A percentile compares a stretch with the other conserved stretches of the same genome.
phyloP scores from a whole-genome alignment of 2,797 vertebrate species.

The Lepus oiostolus region DNA sequence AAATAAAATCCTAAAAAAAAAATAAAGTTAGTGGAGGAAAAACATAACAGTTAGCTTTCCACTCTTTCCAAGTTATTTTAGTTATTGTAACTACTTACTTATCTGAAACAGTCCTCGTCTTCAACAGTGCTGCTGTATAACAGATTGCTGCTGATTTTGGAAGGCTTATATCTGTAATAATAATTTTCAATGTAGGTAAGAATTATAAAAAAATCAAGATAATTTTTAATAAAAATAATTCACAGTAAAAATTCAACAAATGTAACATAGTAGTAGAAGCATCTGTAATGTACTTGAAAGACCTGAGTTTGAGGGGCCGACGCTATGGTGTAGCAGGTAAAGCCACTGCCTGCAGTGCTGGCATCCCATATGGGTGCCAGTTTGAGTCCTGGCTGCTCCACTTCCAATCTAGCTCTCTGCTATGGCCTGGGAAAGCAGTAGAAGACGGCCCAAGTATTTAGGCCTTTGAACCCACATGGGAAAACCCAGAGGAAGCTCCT shows the following conservation, averaged over 20 bases:
- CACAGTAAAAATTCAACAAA: constrained; percentile 52
- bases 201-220: constrained; percentile 58
- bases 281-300: constrained; percentile 43
- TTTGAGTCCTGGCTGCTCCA: too few species aligned
- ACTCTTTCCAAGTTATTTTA: neutral
- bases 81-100: constrained; percentile 91
- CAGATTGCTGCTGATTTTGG: constrained; percentile 99
- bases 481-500: too few species aligned
- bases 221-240: constrained; percentile 67
- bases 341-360: too few species aligned
- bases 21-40: constrained; percentile 41
- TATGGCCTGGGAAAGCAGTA: too few species aligned
- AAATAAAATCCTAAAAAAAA: neutral
- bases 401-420: too few species aligned
- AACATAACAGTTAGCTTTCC: constrained; percentile 41
- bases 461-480: too few species aligned
- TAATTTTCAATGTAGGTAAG: constrained; percentile 68
- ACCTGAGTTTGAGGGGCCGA: neutral
- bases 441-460: too few species aligned
- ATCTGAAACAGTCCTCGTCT: constrained; percentile 99
- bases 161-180: constrained; percentile 96
- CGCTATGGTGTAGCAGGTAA: too few species aligned
- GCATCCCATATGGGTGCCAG: too few species aligned
- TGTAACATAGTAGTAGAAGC: neutral
- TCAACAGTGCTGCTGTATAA: constrained; percentile 98